Conservation (phyloP, 2,888 invertebrate species). For the Apamea epomidion region DNA sequence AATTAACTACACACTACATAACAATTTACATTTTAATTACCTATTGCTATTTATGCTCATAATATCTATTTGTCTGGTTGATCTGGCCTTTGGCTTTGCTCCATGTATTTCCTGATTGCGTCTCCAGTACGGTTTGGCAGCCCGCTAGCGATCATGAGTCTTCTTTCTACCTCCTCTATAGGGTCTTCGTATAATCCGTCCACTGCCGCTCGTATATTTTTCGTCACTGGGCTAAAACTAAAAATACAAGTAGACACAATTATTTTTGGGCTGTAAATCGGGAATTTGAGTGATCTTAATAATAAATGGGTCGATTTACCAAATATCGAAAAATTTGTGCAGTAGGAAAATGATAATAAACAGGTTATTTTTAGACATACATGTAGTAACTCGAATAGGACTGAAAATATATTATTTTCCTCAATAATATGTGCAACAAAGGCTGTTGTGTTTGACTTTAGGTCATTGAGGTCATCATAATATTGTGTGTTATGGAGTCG, state of each 20-base stretch:
- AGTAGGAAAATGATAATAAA: neutral
- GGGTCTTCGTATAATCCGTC: conserved; percentile 83
- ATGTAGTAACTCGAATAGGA: neutral
- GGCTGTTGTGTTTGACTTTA: neutral
- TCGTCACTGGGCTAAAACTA: conserved; percentile 76
- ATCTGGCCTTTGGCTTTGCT: conserved; percentile 77
- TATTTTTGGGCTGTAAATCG: neutral
- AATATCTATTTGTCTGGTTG: conserved; percentile 77
- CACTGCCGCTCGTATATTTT: conserved; percentile 75
- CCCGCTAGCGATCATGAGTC: conserved; percentile 81
- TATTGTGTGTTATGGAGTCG: neutral
- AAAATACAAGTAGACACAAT: conserved; percentile 48
- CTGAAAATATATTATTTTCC: neutral
- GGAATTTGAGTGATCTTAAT: neutral
- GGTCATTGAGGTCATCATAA: neutral
- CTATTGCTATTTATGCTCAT: conserved; percentile 77
- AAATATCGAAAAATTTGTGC: neutral
- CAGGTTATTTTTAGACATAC: neutral
- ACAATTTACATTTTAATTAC: conserved; percentile 65
- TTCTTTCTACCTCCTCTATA: conserved; percentile 84
- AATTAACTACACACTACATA: conserved; percentile 59
- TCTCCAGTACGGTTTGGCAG: conserved; percentile 75
- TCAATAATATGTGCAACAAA: neutral
- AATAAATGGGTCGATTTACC: neutral
- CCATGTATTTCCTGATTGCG: conserved; percentile 72